Percentiles rank a stretch among this genome's conserved stretches.
phyloP scores from a whole-genome alignment of 1,140 invertebrate genomes.

The Zaprionus tsacasi region DNA sequence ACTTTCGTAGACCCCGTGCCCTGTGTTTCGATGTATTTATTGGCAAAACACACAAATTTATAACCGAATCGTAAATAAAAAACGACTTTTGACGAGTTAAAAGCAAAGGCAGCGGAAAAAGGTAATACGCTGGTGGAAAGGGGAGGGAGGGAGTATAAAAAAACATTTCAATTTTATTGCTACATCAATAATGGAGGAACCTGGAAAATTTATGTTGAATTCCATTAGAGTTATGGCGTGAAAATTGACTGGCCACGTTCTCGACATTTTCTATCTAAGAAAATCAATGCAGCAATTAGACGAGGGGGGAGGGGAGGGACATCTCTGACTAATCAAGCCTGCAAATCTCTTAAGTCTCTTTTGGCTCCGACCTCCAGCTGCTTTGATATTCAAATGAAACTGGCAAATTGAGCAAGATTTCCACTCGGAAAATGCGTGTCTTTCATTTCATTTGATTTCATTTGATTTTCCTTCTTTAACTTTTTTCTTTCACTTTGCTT shows the following conservation, averaged over 20 bases:
- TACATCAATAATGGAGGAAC: conserved; percentile 69
- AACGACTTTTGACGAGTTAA: conserved; percentile 68
- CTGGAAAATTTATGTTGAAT: conserved; percentile 74
- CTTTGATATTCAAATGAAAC: conserved; percentile 64
- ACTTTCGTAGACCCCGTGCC: conserved; percentile 28
- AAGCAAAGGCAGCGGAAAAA: neutral
- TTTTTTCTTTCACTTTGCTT: conserved; percentile 3
- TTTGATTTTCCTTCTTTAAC: conserved; percentile 42
- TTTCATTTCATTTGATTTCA: conserved; percentile 65
- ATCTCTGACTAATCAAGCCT: conserved; percentile 49
- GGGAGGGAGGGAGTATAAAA: conserved; percentile 2
- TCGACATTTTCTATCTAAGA: conserved; percentile 15
- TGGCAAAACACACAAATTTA: conserved; percentile 77
- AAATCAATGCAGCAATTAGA: conserved; percentile 59
- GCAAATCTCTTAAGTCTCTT: conserved; percentile 63
- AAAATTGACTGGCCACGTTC: conserved; percentile 47
- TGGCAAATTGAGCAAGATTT: conserved; percentile 58
- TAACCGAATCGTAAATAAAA: conserved; percentile 69
- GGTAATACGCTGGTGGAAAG: neutral
- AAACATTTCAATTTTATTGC: conserved; percentile 80
- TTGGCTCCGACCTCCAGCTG: conserved; percentile 23
- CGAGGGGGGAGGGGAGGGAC: neutral
- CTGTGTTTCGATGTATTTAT: conserved; percentile 69
- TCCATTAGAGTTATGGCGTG: conserved; percentile 81
- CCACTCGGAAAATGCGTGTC: conserved; percentile 51